Conservation (phyloP, 2,113 vertebrate species). For the Tonatia bakeri region DNA sequence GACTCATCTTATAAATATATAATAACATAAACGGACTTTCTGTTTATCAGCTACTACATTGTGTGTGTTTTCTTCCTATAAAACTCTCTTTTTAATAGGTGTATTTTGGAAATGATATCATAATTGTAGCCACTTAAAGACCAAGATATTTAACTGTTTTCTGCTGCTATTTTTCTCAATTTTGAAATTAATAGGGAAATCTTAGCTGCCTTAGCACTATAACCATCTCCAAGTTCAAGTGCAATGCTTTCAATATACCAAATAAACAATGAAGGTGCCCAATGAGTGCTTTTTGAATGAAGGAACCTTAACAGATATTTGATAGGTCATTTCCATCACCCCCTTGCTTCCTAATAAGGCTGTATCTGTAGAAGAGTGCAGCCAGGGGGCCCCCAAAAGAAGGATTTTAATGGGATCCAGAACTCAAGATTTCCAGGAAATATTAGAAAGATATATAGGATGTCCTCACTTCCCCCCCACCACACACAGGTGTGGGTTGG, state of each 20-base stretch:
- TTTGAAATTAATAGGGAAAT: neutral
- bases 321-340: neutral
- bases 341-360: neutral
- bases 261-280: neutral
- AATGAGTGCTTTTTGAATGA: neutral
- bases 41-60: conserved; percentile 60
- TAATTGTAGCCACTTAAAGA: conserved; percentile 29
- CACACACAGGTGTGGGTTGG: too few relatives aligned
- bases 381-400: too few relatives aligned
- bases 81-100: conserved; percentile 31
- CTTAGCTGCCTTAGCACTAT: neutral
- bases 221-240: neutral
- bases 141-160: conserved; percentile 11
- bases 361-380: too few relatives aligned
- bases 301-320: neutral
- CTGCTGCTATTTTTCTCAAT: neutral
- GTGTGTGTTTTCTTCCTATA: conserved; percentile 28
- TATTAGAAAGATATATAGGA: too few relatives aligned
- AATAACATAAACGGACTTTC: conserved; percentile 65
- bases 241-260: neutral
- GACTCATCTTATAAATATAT: conserved; percentile 66
- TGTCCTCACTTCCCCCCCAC: too few relatives aligned
- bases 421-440: too few relatives aligned
- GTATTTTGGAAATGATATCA: conserved; percentile 42
- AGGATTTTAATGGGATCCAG: too few relatives aligned